phyloP scores from a whole-genome alignment of 2,797 vertebrate species.

The Peromyscus aztecus region DNA sequence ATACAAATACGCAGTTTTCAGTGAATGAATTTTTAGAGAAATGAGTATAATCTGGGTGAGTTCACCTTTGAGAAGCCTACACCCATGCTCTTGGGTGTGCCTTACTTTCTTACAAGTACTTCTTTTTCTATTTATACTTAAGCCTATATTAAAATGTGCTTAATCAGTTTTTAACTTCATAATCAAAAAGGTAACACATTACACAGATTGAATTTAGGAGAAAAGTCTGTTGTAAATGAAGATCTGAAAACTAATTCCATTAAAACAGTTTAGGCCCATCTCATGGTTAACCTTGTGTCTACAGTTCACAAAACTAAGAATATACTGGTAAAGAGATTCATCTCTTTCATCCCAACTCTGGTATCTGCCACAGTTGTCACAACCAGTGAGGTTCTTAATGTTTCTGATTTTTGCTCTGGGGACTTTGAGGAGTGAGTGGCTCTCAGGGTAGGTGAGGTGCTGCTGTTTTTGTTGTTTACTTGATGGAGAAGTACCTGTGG shows the following conservation, averaged over 20 bases:
- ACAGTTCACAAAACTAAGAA: not conserved
- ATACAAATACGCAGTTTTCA: not conserved
- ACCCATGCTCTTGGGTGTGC: not conserved
- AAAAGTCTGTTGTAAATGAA: not conserved
- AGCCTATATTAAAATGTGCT: not conserved
- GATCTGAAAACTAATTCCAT: not conserved
- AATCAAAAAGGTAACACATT: not conserved
- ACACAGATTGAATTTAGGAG: constrained; percentile 3
- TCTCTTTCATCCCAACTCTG: not conserved
- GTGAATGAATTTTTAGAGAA: not conserved
- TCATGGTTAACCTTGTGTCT: not conserved
- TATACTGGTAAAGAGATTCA: not conserved
- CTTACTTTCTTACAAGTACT: not conserved
- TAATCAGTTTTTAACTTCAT: not conserved
- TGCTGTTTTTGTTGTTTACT: not conserved
- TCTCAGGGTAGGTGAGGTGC: not conserved
- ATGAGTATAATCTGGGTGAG: not conserved
- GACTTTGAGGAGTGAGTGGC: not conserved
- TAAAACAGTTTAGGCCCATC: not conserved
- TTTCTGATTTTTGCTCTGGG: not conserved
- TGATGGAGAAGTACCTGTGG: not conserved
- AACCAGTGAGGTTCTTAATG: not conserved
- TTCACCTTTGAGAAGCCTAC: not conserved
- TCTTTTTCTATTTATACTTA: not conserved
- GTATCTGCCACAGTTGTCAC: not conserved